Evolutionary conservation across 2,888 invertebrate genomes (phyloP).

Genomic region (Pimpla rufipes): DNA sequence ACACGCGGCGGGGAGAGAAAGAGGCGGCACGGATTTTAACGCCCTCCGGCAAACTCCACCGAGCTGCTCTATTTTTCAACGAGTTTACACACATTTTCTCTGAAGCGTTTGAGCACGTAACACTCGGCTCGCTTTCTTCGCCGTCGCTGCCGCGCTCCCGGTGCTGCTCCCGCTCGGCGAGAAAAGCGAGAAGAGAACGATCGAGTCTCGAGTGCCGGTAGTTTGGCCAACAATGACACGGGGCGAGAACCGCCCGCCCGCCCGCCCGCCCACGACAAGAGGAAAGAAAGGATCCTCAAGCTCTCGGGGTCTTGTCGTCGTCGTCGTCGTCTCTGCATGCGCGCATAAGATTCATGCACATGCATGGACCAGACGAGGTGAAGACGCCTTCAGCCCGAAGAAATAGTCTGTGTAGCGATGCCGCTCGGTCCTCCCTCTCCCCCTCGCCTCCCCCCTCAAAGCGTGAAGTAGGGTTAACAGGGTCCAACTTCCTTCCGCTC

Average conservation of each 20-base stretch:
- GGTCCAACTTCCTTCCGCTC: slow-evolving; percentile 33
- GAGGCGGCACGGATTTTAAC: slow-evolving; percentile 76
- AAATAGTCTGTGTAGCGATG: slow-evolving; percentile 21
- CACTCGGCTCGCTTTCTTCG: slow-evolving; percentile 69
- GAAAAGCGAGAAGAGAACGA: slow-evolving; percentile 36
- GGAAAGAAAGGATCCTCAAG: slow-evolving; percentile 46
- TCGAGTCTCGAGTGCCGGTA: slow-evolving; percentile 77
- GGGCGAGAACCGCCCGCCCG: slow-evolving; percentile 36
- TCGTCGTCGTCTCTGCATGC: slow-evolving; percentile 39
- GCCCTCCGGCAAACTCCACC: slow-evolving; percentile 75
- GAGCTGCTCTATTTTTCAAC: slow-evolving; percentile 80
- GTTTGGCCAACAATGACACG: slow-evolving; percentile 80
- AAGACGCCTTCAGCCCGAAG: slow-evolving; percentile 23
- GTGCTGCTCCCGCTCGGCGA: slow-evolving; percentile 12
- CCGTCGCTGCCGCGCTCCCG: not conserved
- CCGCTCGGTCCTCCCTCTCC: slow-evolving; percentile 13
- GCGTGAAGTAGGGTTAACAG: slow-evolving; percentile 18
- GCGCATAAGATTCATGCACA: slow-evolving; percentile 50
- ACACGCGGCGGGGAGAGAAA: slow-evolving; percentile 8
- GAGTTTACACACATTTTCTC: slow-evolving; percentile 75
- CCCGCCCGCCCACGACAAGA: slow-evolving; percentile 41
- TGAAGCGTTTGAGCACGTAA: slow-evolving; percentile 80
- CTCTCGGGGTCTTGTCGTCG: slow-evolving; percentile 25
- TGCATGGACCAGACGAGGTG: slow-evolving; percentile 21
- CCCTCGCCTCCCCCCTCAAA: too few relatives aligned